Evolutionary conservation across 1,140 invertebrate genomes (phyloP).

Genomic region (Coelopa frigida): DNA sequence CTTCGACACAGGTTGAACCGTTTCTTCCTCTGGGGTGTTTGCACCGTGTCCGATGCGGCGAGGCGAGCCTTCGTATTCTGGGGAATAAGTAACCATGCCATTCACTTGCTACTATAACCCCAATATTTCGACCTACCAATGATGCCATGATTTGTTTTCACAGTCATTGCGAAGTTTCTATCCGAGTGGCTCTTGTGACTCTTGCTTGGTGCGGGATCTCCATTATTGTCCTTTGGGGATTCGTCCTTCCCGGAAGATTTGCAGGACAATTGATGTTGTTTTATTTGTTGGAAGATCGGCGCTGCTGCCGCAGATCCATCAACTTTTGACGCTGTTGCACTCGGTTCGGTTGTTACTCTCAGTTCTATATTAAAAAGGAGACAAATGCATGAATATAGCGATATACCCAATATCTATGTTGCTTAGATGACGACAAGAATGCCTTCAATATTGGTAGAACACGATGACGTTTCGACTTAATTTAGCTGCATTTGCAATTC

Average conservation of each 20-base stretch:
- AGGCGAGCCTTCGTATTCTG: constrained; percentile 84
- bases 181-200: constrained; percentile 25
- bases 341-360: constrained; percentile 33
- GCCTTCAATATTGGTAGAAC: too few species aligned
- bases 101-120: neutral
- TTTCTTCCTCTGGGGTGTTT: constrained; percentile 25
- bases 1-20: constrained; percentile 22
- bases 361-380: constrained; percentile 23
- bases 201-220: too few species aligned
- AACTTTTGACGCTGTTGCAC: constrained; percentile 10
- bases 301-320: constrained; percentile 9
- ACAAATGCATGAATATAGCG: neutral
- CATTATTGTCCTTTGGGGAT: too few species aligned
- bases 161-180: constrained; percentile 35
- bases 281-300: too few species aligned
- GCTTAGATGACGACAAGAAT: too few species aligned
- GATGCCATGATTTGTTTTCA: constrained; percentile 38
- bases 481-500: constrained; percentile 41
- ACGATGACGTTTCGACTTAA: constrained; percentile 20
- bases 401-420: neutral
- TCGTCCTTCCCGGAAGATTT: too few species aligned
- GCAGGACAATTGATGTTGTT: too few species aligned
- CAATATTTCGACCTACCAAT: constrained; percentile 24
- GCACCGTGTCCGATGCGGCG: constrained; percentile 62
- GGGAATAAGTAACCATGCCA: neutral